Evolutionary conservation across 1,140 invertebrate species (phyloP).

Genomic region (Acromyrmex echinatior): DNA sequence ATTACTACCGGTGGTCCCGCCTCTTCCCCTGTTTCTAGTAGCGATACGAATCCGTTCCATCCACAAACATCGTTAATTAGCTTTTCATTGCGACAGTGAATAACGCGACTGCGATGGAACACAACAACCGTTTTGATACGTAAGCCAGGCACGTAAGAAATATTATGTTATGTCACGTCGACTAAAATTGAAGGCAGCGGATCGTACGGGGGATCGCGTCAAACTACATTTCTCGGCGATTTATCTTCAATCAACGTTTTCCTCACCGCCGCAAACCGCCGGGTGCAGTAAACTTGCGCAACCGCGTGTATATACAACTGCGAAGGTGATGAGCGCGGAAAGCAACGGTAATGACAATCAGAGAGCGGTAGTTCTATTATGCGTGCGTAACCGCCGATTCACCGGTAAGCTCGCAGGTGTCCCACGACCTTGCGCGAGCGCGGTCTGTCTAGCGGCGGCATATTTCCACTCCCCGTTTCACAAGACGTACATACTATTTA

Average conservation of each 20-base stretch:
- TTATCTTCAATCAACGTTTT: conserved; percentile 71
- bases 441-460: conserved; percentile 53
- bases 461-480: conserved; percentile 40
- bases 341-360: conserved; percentile 82
- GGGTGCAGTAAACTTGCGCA: conserved; percentile 63
- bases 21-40: neutral
- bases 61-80: conserved; percentile 66
- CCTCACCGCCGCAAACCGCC: conserved; percentile 30
- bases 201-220: conserved; percentile 53
- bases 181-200: conserved; percentile 32
- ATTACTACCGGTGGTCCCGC: conserved; percentile 55
- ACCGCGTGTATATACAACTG: conserved; percentile 37
- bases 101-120: conserved; percentile 47
- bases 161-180: conserved; percentile 43
- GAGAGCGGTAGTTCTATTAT: conserved; percentile 76
- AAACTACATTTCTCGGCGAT: conserved; percentile 55
- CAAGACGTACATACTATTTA: conserved; percentile 28
- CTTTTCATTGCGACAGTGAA: conserved; percentile 46
- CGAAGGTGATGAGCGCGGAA: conserved; percentile 73
- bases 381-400: conserved; percentile 75
- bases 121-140: conserved; percentile 72
- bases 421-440: conserved; percentile 83
- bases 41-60: conserved; percentile 54
- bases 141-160: conserved; percentile 30
- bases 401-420: conserved; percentile 74